Evolutionary conservation across 2,797 vertebrate species (phyloP), one percentile per base, ranked within the genome.

Genomic region (Takifugu ocellatus): DNA sequence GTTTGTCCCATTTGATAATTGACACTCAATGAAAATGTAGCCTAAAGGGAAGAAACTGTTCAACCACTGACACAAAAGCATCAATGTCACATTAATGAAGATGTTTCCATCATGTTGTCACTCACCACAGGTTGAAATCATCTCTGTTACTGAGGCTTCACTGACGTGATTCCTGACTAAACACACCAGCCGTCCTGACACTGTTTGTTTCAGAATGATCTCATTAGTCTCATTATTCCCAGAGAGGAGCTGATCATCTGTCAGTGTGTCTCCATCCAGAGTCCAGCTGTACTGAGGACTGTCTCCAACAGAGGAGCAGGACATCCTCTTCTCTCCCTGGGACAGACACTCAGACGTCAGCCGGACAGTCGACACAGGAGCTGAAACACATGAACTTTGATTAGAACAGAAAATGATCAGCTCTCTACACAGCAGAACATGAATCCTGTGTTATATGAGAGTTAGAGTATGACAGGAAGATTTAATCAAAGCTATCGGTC

Each of bases 211-310:
- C n/a, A n/a, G n/a, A n/a, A n/a, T n/a, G n/a, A n/a, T n/a, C n/a
- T n/a, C n/a, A n/a, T n/a, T n/a, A n/a, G n/a, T n/a, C n/a, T n/a
- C n/a, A n/a, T n/a, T n/a, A n/a, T n/a, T n/a, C n/a, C n/a, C n/a
- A n/a, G n/a, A n/a, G n/a, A n/a, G n/a, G n/a, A n/a, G n/a, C n/a
- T n/a, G 25, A 45, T 49, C 2, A 9, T 77, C 64, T 36, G 17
- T 75, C 73, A 87, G 68, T 3, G 25, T 31, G 17, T 6, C 14
- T 75, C 70, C 68, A 51, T 77, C 11, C 49, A 88, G 75, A 59
- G 72, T 68, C 87, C 79, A 87, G 51, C 36, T 77, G 52, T 79
- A 87, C 51, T 64, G 57, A 64, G n/a, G 75, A 64, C 54, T 66
- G 51, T 81, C 70, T 33, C 81, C 85, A 65, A 29, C 61, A 0